Base-by-base conservation (phyloP, 2,888 invertebrate species). In the Ennomos erosarius region DNA sequence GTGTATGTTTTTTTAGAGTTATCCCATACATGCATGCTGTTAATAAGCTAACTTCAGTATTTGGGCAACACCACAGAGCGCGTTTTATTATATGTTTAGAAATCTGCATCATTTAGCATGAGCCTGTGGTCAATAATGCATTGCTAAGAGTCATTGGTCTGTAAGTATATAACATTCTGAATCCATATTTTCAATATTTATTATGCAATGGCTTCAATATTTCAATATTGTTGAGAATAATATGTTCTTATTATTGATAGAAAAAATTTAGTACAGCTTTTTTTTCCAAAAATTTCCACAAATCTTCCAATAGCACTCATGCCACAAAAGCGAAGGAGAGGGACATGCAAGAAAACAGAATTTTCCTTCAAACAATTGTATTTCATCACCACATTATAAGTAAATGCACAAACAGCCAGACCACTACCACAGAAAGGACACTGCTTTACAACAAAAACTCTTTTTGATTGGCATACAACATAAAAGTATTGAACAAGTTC, bases 321-420 rank as follows among this genome's bases (percentile, higher is more conserved):
- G 84, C 82, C 72, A 80, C 79, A 77, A 76, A 74, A 70, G 75
- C 75, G 58, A 73, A 71, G 84, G 80, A 79, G 65, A 78, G 85
- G 78, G 70, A 63, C 76, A 91, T 92, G 92, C 92, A 92, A 92
- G 88, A 91, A 91, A 92, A 91, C 88, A 91, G 87, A 82, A 79
- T 84, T 81, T 83, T 81, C 75, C 74, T 87, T 85, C 68, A 78
- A 84, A 83, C 80, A 79, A 84, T 81, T 90, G 81, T 91, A 91
- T 91, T 90, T 90, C 86, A 71, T 86, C 83, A 90, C 74, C 81
- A 84, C 85, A 83, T 79, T 87, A 89, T 85, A 90, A 38, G 64
- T 82, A 80, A 83, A 88, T 80, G 84, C 84, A 84, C 75, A 71
- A 84, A 82, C 82, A 87, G 84, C 85, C 86, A 85, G 71, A 82